These are phyloP conservation scores for Bathynomus jamesi DNA, from an alignment of 1,140 invertebrate species.

Conservation along the genomic window DNA sequence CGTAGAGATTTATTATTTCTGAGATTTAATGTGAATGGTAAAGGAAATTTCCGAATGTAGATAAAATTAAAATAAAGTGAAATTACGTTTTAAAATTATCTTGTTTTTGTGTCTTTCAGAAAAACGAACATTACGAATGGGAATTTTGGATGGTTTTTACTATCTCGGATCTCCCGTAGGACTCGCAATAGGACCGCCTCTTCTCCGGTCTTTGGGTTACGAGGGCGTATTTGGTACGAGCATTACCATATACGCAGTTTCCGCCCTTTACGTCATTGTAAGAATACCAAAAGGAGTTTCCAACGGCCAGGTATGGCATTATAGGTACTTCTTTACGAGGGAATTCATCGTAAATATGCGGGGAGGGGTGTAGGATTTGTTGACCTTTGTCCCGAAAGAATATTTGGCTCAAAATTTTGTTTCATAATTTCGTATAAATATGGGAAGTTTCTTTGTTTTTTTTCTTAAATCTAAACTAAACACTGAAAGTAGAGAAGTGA, in stretches of 20 bases:
- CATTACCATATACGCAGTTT: constrained; percentile 8
- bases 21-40: too few relatives aligned
- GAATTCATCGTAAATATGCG: too few relatives aligned
- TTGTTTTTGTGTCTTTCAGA: not conserved
- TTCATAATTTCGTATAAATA: too few relatives aligned
- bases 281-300: not conserved
- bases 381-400: too few relatives aligned
- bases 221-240: not conserved
- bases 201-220: constrained; percentile 13
- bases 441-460: too few relatives aligned
- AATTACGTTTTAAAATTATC: not conserved
- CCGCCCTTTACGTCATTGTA: constrained; percentile 6
- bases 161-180: constrained; percentile 23
- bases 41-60: not conserved
- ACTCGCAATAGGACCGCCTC: constrained; percentile 5
- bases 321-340: too few relatives aligned
- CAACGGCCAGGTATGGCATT: too few relatives aligned
- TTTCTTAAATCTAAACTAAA: too few relatives aligned
- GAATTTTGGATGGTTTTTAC: constrained; percentile 19
- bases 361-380: too few relatives aligned
- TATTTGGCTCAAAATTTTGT: too few relatives aligned
- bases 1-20: not conserved
- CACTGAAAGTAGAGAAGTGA: too few relatives aligned
- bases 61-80: too few relatives aligned
- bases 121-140: constrained; percentile 13